A percentile compares a stretch with the other conserved stretches of the same genome.
These are phyloP conservation scores for Ptilodon capucinus DNA, from an alignment of 2,888 invertebrate species.

Conservation along the genomic window DNA sequence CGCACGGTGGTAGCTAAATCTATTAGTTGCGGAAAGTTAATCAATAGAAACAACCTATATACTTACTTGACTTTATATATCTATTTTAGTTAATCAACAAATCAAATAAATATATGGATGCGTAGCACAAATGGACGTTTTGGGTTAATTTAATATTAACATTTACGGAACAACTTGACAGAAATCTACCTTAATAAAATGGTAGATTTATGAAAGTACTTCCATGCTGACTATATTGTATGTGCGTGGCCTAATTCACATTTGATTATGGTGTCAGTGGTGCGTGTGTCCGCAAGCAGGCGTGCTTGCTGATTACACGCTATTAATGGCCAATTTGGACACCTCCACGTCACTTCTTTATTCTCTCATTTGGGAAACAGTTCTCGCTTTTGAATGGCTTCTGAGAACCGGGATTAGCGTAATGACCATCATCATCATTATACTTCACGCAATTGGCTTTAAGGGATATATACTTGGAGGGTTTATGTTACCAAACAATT, in stretches of 20 bases:
- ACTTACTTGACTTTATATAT: no score
- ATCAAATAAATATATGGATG: no score
- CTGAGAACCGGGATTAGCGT: constrained; percentile 7
- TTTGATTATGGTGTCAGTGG: constrained; percentile 31
- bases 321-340: constrained; percentile 12
- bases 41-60: no score
- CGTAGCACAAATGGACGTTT: no score
- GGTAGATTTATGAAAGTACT: no score
- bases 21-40: background rate
- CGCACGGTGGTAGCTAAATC: background rate
- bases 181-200: no score
- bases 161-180: no score
- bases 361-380: constrained; percentile 8
- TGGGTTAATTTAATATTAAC: no score
- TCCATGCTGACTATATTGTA: constrained; percentile 8
- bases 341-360: constrained; percentile 14
- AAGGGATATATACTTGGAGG: background rate
- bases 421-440: constrained; percentile 26
- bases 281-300: constrained; percentile 1
- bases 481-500: background rate
- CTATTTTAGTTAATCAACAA: no score
- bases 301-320: constrained; percentile 13
- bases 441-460: constrained; percentile 7
- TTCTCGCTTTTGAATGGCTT: constrained; percentile 13
- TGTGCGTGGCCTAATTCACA: constrained; percentile 28